These are phyloP conservation scores for Menidia beryllina DNA, from an alignment of 2,113 vertebrate species.

Conservation along the genomic window DNA sequence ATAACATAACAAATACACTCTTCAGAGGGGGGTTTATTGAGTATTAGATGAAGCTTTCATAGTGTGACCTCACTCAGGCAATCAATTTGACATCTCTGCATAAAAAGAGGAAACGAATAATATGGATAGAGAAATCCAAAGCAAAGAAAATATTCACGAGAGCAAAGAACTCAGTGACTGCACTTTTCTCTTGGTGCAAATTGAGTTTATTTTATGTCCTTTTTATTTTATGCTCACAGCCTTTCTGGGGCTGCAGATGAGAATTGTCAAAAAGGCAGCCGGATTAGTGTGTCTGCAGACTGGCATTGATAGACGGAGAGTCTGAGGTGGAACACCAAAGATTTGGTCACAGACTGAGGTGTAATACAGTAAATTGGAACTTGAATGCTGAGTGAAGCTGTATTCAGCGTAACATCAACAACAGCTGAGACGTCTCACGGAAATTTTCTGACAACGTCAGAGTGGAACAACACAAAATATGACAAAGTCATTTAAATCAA, in stretches of 20 bases:
- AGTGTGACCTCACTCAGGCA: neutral
- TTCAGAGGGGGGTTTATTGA: constrained; percentile 11
- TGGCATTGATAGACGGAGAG: no score
- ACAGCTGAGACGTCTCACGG: neutral
- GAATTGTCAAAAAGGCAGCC: no score
- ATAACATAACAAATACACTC: neutral
- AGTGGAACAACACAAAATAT: accelerated
- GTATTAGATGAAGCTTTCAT: neutral
- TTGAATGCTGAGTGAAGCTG: neutral
- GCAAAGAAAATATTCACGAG: neutral
- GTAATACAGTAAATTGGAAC: neutral
- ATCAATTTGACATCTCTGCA: neutral
- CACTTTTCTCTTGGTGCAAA: neutral
- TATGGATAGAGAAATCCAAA: neutral
- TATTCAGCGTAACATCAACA: neutral
- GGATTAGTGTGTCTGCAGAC: no score
- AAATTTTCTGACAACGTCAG: neutral
- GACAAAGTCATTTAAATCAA: neutral
- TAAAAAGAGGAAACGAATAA: neutral
- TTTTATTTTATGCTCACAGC: no score
- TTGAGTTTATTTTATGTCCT: no score
- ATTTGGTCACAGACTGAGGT: no score
- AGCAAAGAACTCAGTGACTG: neutral
- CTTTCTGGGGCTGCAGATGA: no score
- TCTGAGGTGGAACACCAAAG: no score